Evolutionary conservation across 2,888 invertebrate genomes (phyloP), one percentile per base, ranked within the genome.

Genomic region (Helicoverpa assulta): DNA sequence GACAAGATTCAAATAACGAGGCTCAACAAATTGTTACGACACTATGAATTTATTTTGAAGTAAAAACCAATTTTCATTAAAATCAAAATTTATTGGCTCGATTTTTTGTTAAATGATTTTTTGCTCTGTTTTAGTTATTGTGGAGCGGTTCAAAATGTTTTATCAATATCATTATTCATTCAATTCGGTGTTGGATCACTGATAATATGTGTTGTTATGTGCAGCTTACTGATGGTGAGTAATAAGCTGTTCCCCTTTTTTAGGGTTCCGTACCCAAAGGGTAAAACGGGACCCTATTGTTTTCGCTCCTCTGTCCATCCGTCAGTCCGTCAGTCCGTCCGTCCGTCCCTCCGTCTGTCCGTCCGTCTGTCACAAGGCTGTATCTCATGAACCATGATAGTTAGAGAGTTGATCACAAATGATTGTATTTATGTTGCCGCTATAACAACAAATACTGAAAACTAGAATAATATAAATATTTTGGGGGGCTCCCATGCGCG

Each of bases 141-240:
- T 76, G 65, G 79, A 29, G 73, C 63, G 1, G 37, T 90, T 33
- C 93, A 94, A 81, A 73, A 90, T 3, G 80, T 93, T 40, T 70
- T 92, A 50, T 88, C 87, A 56, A 57, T 85, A 0, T 86, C 90
- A 0, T 86, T 93, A 81, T 94, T 94, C 64, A 74, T 94, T 40
- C 90, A 91, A 67, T 93, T 91, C 64, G 84, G 91, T 29, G 88
- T 92, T 66, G 88, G 90, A 0, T 87, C 94, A 1, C 67, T 86
- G 14, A 90, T 91, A 14, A 92, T 94, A 54, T 94, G 94, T 67
- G 91, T 91, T 5, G 85, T 89, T 2, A 80, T 93, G 81, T 90
- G 85, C 62, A 89, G 89, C 37, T 75, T 94, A 10, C 60, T 90
- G 59, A 74, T 92, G 86, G 94, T 94, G 84, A 85, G 82, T 78